Evolutionary conservation across 2,797 vertebrate species (phyloP).

Genomic region (Bradypodion pumilum): DNA sequence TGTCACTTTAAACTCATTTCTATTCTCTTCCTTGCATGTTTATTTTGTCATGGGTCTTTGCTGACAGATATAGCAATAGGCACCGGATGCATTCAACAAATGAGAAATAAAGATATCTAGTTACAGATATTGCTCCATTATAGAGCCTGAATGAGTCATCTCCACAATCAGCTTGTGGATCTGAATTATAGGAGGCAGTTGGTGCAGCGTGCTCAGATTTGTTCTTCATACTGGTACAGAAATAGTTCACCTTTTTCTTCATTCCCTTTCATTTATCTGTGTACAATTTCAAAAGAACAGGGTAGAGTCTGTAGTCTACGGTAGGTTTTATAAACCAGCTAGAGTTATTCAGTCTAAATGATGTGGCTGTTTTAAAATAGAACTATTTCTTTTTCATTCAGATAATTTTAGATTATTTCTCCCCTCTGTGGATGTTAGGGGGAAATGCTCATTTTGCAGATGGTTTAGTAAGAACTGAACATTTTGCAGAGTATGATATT

Average conservation of each 20-base stretch:
- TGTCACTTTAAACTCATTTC: constrained; percentile 71
- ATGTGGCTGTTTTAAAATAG: constrained; percentile 81
- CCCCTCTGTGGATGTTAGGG: constrained; percentile 73
- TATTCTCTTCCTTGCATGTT: constrained; percentile 68
- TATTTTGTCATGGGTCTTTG: constrained; percentile 67
- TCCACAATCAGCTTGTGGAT: constrained; percentile 46
- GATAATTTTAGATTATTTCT: constrained; percentile 79
- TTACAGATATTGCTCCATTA: constrained; percentile 46
- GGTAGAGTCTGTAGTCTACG: constrained; percentile 75
- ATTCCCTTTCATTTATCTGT: constrained; percentile 60
- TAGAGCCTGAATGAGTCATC: constrained; percentile 51
- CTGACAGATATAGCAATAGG: constrained; percentile 67
- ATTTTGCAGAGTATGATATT: constrained; percentile 72
- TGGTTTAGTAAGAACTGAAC: constrained; percentile 62
- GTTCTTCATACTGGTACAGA: constrained; percentile 11
- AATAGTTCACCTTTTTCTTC: constrained; percentile 26
- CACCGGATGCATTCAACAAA: constrained; percentile 57
- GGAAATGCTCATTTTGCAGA: constrained; percentile 74
- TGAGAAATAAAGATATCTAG: constrained; percentile 54
- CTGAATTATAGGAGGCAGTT: background rate
- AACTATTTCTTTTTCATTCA: constrained; percentile 76
- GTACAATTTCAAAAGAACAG: constrained; percentile 73
- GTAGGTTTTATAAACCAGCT: constrained; percentile 80
- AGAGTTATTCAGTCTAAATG: constrained; percentile 77
- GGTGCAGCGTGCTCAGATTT: constrained; percentile 21